Conservation (phyloP, 2,797 vertebrate species). For the Arctocebus calabarensis region DNA sequence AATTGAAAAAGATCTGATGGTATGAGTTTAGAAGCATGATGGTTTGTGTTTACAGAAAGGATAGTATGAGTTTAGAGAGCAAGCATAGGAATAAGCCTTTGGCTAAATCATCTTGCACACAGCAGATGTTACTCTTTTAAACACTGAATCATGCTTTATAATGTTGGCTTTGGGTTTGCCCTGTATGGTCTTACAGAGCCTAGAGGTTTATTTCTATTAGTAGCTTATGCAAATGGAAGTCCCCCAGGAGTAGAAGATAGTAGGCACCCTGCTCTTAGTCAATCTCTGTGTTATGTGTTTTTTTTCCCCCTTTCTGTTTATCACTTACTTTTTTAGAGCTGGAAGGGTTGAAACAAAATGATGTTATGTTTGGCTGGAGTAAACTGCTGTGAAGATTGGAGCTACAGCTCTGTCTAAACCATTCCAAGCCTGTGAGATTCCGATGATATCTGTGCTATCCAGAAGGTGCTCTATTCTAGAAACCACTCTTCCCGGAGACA, state of each 20-base stretch:
- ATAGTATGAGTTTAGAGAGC: constrained; percentile 46
- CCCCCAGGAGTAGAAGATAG: background rate
- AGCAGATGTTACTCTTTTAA: constrained; percentile 55
- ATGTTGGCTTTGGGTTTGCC: constrained; percentile 40
- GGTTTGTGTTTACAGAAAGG: constrained; percentile 30
- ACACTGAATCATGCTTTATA: background rate
- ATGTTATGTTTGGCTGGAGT: no score
- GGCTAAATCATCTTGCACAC: constrained; percentile 32
- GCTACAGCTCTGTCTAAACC: background rate
- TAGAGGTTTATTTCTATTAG: constrained; percentile 52
- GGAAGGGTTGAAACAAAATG: background rate
- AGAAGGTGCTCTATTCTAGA: background rate
- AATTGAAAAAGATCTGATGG: constrained; percentile 91
- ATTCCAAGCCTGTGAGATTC: background rate
- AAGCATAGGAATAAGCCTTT: background rate
- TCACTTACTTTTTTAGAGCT: background rate
- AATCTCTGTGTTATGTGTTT: background rate
- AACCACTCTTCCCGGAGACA: background rate
- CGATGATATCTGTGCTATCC: background rate
- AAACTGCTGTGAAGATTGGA: background rate
- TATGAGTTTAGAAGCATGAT: constrained; percentile 76
- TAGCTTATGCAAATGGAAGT: constrained; percentile 34
- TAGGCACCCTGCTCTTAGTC: background rate
- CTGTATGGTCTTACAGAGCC: background rate
- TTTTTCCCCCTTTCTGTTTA: background rate